Evolutionary conservation across 2,113 vertebrate genomes (phyloP).

Genomic region (Cyprinus carpio): DNA sequence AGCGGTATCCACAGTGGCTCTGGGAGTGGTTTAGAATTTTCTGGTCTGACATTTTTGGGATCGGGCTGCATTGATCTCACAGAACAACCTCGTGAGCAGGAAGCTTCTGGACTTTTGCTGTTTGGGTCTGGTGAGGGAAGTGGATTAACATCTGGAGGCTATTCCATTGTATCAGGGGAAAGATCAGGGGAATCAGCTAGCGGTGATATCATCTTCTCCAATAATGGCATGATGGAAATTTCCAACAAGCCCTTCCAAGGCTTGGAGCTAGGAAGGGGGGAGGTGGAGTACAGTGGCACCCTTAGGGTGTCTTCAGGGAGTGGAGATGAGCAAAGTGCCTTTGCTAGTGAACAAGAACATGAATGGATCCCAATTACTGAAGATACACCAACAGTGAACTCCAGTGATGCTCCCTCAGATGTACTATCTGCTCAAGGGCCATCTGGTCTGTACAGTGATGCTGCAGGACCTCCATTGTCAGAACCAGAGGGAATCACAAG

Average conservation of each 20-base stretch:
- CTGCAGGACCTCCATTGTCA: conserved; percentile 63
- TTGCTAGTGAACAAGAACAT: conserved; percentile 59
- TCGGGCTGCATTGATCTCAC: conserved; percentile 77
- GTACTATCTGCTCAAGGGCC: conserved; percentile 63
- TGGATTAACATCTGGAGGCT: conserved; percentile 74
- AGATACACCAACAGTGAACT: conserved; percentile 57
- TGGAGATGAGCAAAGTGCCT: conserved; percentile 55
- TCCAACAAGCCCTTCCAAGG: conserved; percentile 68
- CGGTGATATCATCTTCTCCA: conserved; percentile 71
- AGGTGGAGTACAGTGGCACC: conserved; percentile 65
- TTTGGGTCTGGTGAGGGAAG: conserved; percentile 67
- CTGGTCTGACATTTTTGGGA: conserved; percentile 77
- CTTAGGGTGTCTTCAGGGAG: conserved; percentile 64
- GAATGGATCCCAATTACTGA: conserved; percentile 23
- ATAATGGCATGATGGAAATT: conserved; percentile 70
- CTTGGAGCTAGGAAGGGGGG: conserved; percentile 77
- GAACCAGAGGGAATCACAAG: conserved; percentile 57
- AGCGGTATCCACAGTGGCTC: conserved; percentile 62
- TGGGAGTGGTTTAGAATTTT: conserved; percentile 73
- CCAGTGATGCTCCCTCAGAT: conserved; percentile 65
- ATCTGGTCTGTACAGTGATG: conserved; percentile 63
- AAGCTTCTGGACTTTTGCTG: conserved; percentile 78
- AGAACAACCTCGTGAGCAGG: conserved; percentile 74
- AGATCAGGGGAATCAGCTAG: conserved; percentile 72
- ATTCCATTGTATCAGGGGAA: conserved; percentile 70